Evolutionary conservation across 1,140 invertebrate genomes (phyloP).

Genomic region (Oreohelix idahoensis): DNA sequence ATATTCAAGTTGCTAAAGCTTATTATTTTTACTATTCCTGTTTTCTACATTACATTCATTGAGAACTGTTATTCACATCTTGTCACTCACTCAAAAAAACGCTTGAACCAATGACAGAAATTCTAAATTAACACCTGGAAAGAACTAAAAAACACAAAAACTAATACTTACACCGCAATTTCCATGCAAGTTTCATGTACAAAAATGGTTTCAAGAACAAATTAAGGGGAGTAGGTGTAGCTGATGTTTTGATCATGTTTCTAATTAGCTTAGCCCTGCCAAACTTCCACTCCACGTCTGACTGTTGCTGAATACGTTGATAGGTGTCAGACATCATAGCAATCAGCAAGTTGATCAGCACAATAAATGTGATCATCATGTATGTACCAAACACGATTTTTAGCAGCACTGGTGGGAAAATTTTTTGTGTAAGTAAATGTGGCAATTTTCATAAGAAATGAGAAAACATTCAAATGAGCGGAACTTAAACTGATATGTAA

Average conservation of each 20-base stretch:
- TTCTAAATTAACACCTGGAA: too few relatives aligned
- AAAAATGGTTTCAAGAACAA: conserved; percentile 87
- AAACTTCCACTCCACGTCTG: conserved; percentile 99
- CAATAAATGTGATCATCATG: conserved; percentile 97
- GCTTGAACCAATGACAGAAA: too few relatives aligned
- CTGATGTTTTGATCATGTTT: conserved; percentile 98
- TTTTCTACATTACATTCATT: too few relatives aligned
- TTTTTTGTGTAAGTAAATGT: too few relatives aligned
- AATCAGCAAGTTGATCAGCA: conserved; percentile 98
- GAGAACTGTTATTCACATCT: too few relatives aligned
- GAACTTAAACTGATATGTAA: too few relatives aligned
- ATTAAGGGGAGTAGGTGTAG: conserved; percentile 96
- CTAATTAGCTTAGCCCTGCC: conserved; percentile 97
- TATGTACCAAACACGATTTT: conserved; percentile 91
- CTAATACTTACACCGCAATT: conserved; percentile 78
- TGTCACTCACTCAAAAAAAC: too few relatives aligned
- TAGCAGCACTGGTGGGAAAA: conserved; percentile 69
- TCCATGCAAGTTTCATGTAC: conserved; percentile 83
- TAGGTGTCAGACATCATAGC: conserved; percentile 99
- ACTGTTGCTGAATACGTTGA: conserved; percentile 97
- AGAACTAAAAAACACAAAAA: background rate
- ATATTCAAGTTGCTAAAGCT: too few relatives aligned
- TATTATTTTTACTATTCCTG: too few relatives aligned
- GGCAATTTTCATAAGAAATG: too few relatives aligned
- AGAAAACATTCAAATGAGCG: too few relatives aligned